Evolutionary conservation across 2,888 invertebrate genomes (phyloP).

Genomic region (Brachynemurus nebulosus): DNA sequence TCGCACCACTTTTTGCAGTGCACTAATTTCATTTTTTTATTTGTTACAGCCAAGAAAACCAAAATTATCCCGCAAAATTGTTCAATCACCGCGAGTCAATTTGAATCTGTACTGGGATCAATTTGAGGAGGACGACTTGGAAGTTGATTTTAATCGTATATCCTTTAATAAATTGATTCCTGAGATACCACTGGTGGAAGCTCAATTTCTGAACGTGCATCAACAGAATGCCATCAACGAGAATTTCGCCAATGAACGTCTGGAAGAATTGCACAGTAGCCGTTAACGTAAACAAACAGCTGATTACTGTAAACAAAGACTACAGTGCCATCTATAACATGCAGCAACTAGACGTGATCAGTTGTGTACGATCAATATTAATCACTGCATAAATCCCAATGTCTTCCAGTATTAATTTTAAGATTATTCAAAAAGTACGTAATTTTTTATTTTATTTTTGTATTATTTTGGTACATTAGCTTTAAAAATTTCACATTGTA

Average conservation of each 20-base stretch:
- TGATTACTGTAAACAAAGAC: neutral
- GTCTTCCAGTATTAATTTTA: too few relatives aligned
- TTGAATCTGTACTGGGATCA: constrained; percentile 50
- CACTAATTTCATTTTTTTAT: constrained; percentile 17
- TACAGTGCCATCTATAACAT: neutral
- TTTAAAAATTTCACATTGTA: too few relatives aligned
- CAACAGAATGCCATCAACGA: constrained; percentile 36
- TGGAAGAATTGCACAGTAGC: constrained; percentile 30
- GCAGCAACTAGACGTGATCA: neutral
- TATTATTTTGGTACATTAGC: too few relatives aligned
- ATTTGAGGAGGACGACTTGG: constrained; percentile 41
- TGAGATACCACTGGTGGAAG: constrained; percentile 34
- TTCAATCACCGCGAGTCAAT: constrained; percentile 43
- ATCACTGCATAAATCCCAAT: too few relatives aligned
- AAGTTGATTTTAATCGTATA: constrained; percentile 31
- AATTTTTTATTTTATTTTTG: too few relatives aligned
- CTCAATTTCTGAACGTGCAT: constrained; percentile 29
- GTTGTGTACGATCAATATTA: too few relatives aligned
- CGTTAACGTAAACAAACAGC: neutral
- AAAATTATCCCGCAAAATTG: constrained; percentile 40
- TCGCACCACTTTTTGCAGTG: neutral
- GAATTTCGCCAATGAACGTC: constrained; percentile 43
- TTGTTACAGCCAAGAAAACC: constrained; percentile 41
- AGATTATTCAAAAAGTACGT: too few relatives aligned
- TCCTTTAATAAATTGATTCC: constrained; percentile 33